Evolutionary conservation across 30 jellyfish, hydroid and myxozoan species (phyloP).

Genomic region (Aurelia sp.): DNA sequence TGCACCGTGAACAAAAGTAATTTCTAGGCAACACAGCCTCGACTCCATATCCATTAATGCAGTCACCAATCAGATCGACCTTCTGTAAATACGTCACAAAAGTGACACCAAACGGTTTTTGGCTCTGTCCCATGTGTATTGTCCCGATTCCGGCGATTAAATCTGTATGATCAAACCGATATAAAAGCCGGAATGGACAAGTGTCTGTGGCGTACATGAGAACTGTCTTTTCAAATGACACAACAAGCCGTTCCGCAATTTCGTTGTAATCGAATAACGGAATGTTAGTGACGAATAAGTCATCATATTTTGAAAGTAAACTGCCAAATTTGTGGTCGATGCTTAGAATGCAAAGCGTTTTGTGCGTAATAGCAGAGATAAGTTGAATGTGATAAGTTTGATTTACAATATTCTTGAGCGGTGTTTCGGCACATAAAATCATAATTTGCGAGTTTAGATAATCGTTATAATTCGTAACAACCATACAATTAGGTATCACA

Average conservation of each 20-base stretch:
- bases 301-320: conserved; percentile 94
- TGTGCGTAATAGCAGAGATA: conserved; percentile 63
- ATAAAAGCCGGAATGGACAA: conserved; percentile 96
- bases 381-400: conserved; percentile 92
- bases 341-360: conserved; percentile 69
- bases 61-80: conserved; percentile 97
- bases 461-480: conserved; percentile 94
- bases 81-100: conserved; percentile 97
- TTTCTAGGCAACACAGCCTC: conserved; percentile 95
- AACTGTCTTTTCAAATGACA: conserved; percentile 94
- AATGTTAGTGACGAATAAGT: conserved; percentile 92
- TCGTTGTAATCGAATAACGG: conserved; percentile 95
- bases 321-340: conserved; percentile 98
- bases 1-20: conserved; percentile 96
- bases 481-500: conserved; percentile 78
- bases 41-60: conserved; percentile 99
- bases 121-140: conserved; percentile 93
- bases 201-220: conserved; percentile 97
- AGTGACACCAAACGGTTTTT: conserved; percentile 92
- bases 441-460: conserved; percentile 82
- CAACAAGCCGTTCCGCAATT: conserved; percentile 91
- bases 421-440: conserved; percentile 96
- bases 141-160: conserved; percentile 97
- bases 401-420: conserved; percentile 81
- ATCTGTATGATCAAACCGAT: conserved; percentile 95